Evolutionary conservation across 2,797 vertebrate genomes (phyloP), one percentile per base, ranked within the genome.

Genomic region (Erethizon dorsatum): DNA sequence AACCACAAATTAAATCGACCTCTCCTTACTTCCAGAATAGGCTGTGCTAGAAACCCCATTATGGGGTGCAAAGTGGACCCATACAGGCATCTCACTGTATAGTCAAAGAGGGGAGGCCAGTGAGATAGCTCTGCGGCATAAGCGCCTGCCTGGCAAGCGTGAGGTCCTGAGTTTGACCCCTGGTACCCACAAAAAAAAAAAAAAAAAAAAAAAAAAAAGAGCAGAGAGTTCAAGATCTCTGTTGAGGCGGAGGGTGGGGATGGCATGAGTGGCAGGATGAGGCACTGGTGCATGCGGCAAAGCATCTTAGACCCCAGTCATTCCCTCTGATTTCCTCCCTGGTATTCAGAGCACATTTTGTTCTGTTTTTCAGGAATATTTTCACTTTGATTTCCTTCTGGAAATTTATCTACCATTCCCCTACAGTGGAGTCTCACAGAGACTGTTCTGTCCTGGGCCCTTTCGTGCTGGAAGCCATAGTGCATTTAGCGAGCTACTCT

Each of bases 311-410:
- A 47, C 20, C 59, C 56, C 78, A 54, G 3, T 26, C 17, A 26
- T 31, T 83, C 6, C 50, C 85, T 0, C 0, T 45, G 63, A 17
- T 92, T 87, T 67, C 91, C 37, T 54, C 57, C n/a, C n/a, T 33
- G n/a, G 1, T 63, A 50, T 28, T n/a, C 3, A 26, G 9, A 47
- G 22, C 0, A 78, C 90, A n/a, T 13, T 71, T 45, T 5, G 41
- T 73, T 93, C 91, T 78, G 54, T 79, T 91, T 87, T 88, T 83
- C 0, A 6, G 97, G 61, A 73, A 15, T 0, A 22, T 63, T 94
- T 97, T 80, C 57, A 79, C 82, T 97, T 92, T 83, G 31, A 57
- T 86, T 88, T 88, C 83, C 89, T 96, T 97, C 85, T 92, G 50
- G 73, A 95, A 88, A 90, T 65, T 96, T 91, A 31, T 77, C 75